phyloP scores from a whole-genome alignment of 2,888 invertebrate species.

The Leptura quadrifasciata region DNA sequence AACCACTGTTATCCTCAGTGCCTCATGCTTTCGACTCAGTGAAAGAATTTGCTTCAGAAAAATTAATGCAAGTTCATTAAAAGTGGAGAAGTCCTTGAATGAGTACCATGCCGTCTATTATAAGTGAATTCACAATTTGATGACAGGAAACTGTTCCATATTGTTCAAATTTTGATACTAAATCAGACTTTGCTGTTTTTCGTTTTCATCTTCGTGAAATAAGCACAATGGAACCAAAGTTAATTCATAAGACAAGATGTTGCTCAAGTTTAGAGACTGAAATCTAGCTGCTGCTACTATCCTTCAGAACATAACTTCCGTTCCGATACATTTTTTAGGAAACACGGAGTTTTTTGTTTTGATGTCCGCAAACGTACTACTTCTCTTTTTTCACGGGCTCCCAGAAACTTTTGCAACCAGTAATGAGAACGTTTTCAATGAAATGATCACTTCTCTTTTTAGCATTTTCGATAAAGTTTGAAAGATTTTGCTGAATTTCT shows the following conservation, averaged over 20 bases:
- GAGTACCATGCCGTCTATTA: slow-evolving; percentile 19
- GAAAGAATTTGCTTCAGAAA: slow-evolving; percentile 21
- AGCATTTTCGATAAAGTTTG: not conserved
- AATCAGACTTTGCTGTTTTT: slow-evolving; percentile 21
- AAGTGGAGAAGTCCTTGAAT: slow-evolving; percentile 16
- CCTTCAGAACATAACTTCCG: slow-evolving; percentile 13
- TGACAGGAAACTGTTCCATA: slow-evolving; percentile 9
- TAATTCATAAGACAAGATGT: slow-evolving; percentile 17
- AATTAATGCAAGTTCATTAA: slow-evolving; percentile 13
- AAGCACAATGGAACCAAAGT: slow-evolving; percentile 15
- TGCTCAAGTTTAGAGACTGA: slow-evolving; percentile 20
- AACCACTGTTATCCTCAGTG: slow-evolving; percentile 14
- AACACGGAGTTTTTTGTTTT: not conserved
- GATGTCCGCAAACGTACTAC: slow-evolving; percentile 4
- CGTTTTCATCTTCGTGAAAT: slow-evolving; percentile 11
- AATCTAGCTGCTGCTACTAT: slow-evolving; percentile 12
- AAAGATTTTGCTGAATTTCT: slow-evolving; percentile 19
- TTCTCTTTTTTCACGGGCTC: slow-evolving; percentile 9
- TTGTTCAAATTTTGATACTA: slow-evolving; percentile 11
- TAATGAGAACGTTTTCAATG: slow-evolving; percentile 20
- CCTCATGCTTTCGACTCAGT: slow-evolving; percentile 11
- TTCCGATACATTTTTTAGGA: slow-evolving; percentile 14
- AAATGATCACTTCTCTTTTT: not conserved
- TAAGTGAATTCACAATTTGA: slow-evolving; percentile 16
- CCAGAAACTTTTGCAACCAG: slow-evolving; percentile 24